Conservation (phyloP, 53 echinoderm and acorn worm genomes). For the Holothuria scabra region DNA sequence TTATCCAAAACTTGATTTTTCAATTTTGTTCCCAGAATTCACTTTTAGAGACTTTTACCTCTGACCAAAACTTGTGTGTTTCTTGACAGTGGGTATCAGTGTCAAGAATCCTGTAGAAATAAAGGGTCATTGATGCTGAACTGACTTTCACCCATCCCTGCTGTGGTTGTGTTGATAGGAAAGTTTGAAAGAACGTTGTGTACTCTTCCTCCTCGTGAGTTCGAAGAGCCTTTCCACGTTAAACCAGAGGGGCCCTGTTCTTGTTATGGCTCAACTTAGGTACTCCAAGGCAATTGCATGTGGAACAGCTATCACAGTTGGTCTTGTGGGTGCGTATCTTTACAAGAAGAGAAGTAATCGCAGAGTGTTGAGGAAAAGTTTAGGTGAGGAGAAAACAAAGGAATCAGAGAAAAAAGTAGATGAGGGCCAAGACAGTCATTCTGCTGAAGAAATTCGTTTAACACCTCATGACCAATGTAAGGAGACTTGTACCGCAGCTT, state of each 20-base stretch:
- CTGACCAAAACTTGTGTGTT: not conserved
- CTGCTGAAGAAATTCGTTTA: conserved; percentile 30
- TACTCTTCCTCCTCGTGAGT: not conserved
- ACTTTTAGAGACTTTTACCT: conserved; percentile 8
- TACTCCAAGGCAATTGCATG: conserved; percentile 87
- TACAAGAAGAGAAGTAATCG: conserved; percentile 61
- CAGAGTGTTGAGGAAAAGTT: conserved; percentile 57
- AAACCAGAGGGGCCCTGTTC: not conserved
- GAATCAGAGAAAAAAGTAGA: conserved; percentile 19
- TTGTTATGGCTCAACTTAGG: conserved; percentile 86
- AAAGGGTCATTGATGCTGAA: no score
- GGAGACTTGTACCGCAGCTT: conserved; percentile 27
- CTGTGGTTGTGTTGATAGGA: no score
- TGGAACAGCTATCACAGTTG: conserved; percentile 81
- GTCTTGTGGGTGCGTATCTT: conserved; percentile 78
- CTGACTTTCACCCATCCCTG: no score
- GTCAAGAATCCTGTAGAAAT: no score
- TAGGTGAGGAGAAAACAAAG: conserved; percentile 32
- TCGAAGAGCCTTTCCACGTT: not conserved
- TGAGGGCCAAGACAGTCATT: conserved; percentile 20
- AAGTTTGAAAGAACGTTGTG: no score
- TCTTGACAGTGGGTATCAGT: conserved; percentile 13
- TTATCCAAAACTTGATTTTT: conserved; percentile 3
- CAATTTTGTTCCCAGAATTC: not conserved
- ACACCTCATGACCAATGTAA: conserved; percentile 24